Evolutionary conservation across 1,140 invertebrate genomes (phyloP).

Genomic region (Akabosia matsudoensis): DNA sequence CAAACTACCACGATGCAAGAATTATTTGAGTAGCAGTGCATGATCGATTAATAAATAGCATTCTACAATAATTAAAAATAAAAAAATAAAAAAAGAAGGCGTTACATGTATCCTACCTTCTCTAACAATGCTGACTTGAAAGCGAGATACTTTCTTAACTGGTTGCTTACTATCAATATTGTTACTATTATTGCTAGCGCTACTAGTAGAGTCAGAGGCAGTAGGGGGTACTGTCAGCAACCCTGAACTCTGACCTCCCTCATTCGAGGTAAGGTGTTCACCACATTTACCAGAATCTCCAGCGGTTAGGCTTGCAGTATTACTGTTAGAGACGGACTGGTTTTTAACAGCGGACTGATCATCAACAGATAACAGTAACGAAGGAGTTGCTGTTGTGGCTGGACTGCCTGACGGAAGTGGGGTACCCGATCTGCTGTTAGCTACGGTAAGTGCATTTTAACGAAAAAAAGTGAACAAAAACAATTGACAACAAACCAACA

Average conservation of each 20-base stretch:
- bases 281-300: neutral
- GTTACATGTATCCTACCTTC: slow-evolving; percentile 39
- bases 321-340: no score
- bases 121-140: slow-evolving; percentile 57
- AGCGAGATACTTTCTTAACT: slow-evolving; percentile 56
- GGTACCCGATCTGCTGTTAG: neutral
- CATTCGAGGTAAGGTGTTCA: slow-evolving; percentile 9
- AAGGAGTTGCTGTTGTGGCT: neutral
- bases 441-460: neutral
- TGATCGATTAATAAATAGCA: no score
- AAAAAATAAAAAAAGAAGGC: neutral
- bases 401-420: neutral
- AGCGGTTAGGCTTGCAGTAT: neutral
- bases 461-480: neutral
- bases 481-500: neutral
- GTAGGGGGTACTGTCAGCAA: neutral
- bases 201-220: neutral
- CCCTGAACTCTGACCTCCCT: neutral
- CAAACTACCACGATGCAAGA: no score
- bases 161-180: slow-evolving; percentile 47
- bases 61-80: no score
- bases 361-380: neutral
- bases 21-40: no score
- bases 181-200: neutral
- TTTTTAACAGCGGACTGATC: neutral